phyloP scores from a whole-genome alignment of 2,888 invertebrate genomes.

The Lasiommata megera region DNA sequence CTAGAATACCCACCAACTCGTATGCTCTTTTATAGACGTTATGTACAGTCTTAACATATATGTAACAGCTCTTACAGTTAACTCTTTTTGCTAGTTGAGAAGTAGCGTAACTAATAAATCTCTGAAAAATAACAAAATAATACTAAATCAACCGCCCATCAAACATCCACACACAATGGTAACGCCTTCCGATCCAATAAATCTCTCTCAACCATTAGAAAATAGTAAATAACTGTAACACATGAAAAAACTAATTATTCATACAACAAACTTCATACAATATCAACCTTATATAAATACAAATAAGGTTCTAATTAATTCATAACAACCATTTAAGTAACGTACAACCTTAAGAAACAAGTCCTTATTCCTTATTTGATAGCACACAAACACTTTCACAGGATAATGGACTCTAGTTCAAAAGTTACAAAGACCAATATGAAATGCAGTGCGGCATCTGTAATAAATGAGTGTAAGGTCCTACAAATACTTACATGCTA shows the following conservation, averaged over 20 bases:
- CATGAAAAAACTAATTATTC: slow-evolving; percentile 13
- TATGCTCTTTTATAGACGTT: no score
- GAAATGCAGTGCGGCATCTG: not conserved
- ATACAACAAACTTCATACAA: not conserved
- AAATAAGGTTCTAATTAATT: slow-evolving; percentile 18
- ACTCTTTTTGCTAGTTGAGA: not conserved
- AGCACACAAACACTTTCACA: not conserved
- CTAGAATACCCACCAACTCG: no score
- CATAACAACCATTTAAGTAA: slow-evolving; percentile 4
- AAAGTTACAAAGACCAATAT: slow-evolving; percentile 4
- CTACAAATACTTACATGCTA: slow-evolving; percentile 19
- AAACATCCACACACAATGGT: slow-evolving; percentile 22
- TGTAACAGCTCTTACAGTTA: no score
- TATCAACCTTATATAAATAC: slow-evolving; percentile 3
- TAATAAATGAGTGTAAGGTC: slow-evolving; percentile 6
- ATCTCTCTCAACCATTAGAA: slow-evolving; percentile 17
- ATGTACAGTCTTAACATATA: no score
- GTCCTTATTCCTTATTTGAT: slow-evolving; percentile 12
- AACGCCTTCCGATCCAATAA: slow-evolving; percentile 26
- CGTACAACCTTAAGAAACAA: slow-evolving; percentile 14
- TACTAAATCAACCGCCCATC: slow-evolving; percentile 28
- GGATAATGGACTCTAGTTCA: not conserved
- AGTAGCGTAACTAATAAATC: not conserved
- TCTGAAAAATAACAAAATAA: not conserved
- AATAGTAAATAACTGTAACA: slow-evolving; percentile 13